phyloP scores from a whole-genome alignment of 1,140 invertebrate genomes.

The Bicyclus anynana region DNA sequence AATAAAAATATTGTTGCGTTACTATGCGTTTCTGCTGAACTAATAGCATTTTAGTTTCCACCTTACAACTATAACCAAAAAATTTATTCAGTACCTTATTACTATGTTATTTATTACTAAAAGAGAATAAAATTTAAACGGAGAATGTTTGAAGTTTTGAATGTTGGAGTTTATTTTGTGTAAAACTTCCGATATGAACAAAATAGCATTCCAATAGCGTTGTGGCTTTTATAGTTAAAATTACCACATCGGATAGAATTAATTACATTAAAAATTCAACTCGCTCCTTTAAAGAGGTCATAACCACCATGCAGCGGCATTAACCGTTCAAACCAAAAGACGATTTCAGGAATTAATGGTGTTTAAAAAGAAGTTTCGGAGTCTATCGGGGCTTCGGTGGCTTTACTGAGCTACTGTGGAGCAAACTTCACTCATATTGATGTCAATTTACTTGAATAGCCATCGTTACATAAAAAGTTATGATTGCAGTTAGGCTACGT shows the following conservation, averaged over 20 bases:
- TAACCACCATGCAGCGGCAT: conserved; percentile 19
- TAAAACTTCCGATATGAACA: background rate
- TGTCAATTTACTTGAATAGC: conserved; percentile 60
- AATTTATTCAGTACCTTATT: no score
- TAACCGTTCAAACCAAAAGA: conserved; percentile 31
- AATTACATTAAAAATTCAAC: conserved; percentile 32
- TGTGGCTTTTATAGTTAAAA: conserved; percentile 8
- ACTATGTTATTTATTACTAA: no score
- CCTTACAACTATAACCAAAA: no score
- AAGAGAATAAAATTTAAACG: no score
- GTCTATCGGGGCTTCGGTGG: conserved; percentile 39
- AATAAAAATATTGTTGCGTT: no score
- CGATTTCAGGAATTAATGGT: conserved; percentile 35
- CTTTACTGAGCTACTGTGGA: conserved; percentile 31
- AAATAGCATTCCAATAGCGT: background rate
- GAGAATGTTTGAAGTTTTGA: no score
- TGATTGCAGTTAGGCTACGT: conserved; percentile 30
- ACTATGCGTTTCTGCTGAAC: no score
- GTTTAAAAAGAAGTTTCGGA: conserved; percentile 39
- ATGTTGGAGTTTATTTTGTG: no score
- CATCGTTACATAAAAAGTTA: conserved; percentile 61
- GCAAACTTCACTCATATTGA: conserved; percentile 56
- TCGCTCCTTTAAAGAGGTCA: conserved; percentile 10
- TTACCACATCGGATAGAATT: conserved; percentile 8
- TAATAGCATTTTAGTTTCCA: no score